These are phyloP conservation scores for Embiotoca jacksoni DNA, from an alignment of 2,113 vertebrate genomes.

Conservation along the genomic window DNA sequence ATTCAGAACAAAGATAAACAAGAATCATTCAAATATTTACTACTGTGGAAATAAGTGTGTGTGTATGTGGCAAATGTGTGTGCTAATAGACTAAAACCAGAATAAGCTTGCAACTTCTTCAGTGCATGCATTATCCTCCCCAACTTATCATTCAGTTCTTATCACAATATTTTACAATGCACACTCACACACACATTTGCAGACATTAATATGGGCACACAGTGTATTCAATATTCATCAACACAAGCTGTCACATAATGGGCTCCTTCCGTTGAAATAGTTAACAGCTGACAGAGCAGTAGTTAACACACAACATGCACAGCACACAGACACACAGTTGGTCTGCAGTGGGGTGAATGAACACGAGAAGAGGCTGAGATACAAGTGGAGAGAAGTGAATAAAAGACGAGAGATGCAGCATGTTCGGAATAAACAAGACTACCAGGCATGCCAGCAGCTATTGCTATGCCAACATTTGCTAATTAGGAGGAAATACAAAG, in stretches of 20 bases:
- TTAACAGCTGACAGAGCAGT: constrained; percentile 78
- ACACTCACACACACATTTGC: constrained; percentile 42
- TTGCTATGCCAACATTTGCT: too few relatives aligned
- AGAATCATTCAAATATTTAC: constrained; percentile 79
- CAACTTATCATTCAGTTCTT: constrained; percentile 42
- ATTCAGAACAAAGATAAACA: constrained; percentile 72
- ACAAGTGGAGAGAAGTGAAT: background rate
- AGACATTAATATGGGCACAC: constrained; percentile 57
- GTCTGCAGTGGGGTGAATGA: background rate
- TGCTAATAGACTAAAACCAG: constrained; percentile 34
- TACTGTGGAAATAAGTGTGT: constrained; percentile 64
- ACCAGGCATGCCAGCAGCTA: too few relatives aligned
- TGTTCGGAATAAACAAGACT: too few relatives aligned
- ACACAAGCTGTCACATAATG: constrained; percentile 81
- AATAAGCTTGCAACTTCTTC: background rate
- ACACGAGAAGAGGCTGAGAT: background rate
- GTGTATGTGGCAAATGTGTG: background rate
- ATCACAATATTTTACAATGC: constrained; percentile 24
- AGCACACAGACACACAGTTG: constrained; percentile 18
- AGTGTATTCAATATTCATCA: constrained; percentile 81
- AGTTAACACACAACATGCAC: constrained; percentile 20
- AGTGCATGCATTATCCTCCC: constrained; percentile 25
- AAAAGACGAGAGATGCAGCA: too few relatives aligned
- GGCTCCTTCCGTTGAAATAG: constrained; percentile 68
- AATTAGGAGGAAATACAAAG: too few relatives aligned